Base-by-base conservation (phyloP, 2,113 vertebrate species). In the Gymnogyps californianus region DNA sequence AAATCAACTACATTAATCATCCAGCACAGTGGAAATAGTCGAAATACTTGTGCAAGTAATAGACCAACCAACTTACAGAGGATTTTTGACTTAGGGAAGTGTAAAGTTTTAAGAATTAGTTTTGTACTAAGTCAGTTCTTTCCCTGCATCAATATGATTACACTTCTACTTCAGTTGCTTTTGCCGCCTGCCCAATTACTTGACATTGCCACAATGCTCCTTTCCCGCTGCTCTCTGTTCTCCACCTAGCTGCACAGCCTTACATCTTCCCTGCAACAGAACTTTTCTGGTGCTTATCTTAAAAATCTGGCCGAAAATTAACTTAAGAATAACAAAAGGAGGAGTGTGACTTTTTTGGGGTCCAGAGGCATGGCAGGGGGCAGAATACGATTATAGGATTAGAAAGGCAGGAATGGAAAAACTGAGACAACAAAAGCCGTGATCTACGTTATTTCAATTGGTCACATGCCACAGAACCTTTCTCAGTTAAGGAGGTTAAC, bases 311-410 rank as follows among this genome's bases (percentile, higher is more conserved):
- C 36, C 64, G 51, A 46, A 77, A 57, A 61, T 20, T 13, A 36
- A 75, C 40, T 57, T 20, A 13, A 28, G 11, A 44, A 6, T 22
- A 44, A 51, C 66, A 46, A 46, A 38, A 80, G 22, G 20, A 2
- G 10, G 21, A 36, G 31, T 1, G 21, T 28, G 67, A 46, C 40
- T 15, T 49, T 36, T 47, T 34, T 2, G 1, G 42, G 16, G 32
- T 42, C 54, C 42, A 38, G 18, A 74, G 22, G 46, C 46, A 55
- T 8, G 18, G 51, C 34, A 54, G 29, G 21, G 44, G 16, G 18
- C 29, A 83, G 44, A 52, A 29, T 3, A 34, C 0, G 11, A 22
- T 25, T 6, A 21, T 0, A 57, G 36, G 28, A 80, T 46, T 10
- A 31, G 16, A 58, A 64, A 57, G 28, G 36, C n/a, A 61, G 26